phyloP scores from a whole-genome alignment of 2,113 vertebrate species.

The Campylomormyrus tamandua region DNA sequence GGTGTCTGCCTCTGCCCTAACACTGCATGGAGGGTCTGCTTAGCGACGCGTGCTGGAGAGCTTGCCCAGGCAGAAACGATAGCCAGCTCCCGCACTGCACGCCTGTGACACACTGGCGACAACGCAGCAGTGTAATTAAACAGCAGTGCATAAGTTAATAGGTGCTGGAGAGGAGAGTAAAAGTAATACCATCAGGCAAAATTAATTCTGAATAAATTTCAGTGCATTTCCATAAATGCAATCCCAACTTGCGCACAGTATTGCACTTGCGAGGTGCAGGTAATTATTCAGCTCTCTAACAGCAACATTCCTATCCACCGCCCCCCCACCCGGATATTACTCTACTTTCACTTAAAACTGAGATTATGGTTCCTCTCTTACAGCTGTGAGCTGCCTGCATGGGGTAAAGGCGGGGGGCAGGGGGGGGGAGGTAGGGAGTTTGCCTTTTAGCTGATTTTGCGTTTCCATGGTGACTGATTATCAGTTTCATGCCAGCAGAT shows the following conservation, averaged over 20 bases:
- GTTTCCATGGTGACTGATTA: conserved; percentile 4
- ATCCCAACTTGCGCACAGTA: conserved; percentile 1
- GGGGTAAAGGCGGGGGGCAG: background rate
- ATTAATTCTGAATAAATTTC: conserved; percentile 13
- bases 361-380: background rate
- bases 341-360: background rate
- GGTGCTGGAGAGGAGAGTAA: background rate
- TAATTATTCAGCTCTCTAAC: background rate
- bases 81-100: background rate
- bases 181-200: conserved; percentile 16
- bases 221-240: conserved; percentile 16
- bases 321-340: background rate
- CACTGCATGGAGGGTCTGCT: background rate
- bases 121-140: background rate
- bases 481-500: background rate
- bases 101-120: background rate
- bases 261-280: background rate
- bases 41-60: background rate
- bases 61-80: background rate
- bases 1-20: background rate
- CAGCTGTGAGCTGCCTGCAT: background rate
- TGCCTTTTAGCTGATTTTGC: background rate
- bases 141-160: background rate
- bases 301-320: too few relatives aligned
- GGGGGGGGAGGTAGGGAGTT: background rate